phyloP scores from a whole-genome alignment of 2,113 vertebrate species.

The Eclectus roratus region DNA sequence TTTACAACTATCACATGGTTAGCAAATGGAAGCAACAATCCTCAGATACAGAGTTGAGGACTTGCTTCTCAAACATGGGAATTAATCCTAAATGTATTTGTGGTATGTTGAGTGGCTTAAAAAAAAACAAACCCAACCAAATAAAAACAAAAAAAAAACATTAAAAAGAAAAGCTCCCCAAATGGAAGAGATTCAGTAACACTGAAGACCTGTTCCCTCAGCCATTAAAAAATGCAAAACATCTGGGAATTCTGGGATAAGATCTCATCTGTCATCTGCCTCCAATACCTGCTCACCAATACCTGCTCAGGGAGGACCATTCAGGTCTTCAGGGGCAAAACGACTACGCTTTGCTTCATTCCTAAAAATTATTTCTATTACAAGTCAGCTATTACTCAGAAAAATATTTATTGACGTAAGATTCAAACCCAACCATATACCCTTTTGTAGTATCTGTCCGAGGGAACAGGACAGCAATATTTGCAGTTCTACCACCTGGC shows the following conservation, averaged over 20 bases:
- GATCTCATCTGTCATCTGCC: neutral
- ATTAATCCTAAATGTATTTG: neutral
- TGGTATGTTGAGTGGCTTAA: neutral
- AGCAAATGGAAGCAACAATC: neutral
- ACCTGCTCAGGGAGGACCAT: neutral
- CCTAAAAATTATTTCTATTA: neutral
- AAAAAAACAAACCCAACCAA: neutral
- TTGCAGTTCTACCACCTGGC: neutral
- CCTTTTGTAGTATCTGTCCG: neutral
- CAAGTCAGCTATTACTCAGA: neutral
- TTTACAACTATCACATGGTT: neutral
- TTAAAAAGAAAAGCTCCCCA: neutral
- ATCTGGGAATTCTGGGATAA: neutral
- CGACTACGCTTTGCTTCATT: neutral
- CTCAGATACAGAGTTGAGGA: neutral
- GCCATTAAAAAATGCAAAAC: neutral
- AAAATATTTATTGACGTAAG: fast-evolving
- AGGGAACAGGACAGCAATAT: neutral
- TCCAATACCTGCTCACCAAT: neutral
- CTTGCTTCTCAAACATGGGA: neutral
- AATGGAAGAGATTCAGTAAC: neutral
- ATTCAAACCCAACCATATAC: neutral
- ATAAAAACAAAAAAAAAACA: neutral
- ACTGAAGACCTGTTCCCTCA: neutral
- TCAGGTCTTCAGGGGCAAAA: neutral